Conservation (phyloP, 2,113 vertebrate species). For the Ophiodon elongatus region DNA sequence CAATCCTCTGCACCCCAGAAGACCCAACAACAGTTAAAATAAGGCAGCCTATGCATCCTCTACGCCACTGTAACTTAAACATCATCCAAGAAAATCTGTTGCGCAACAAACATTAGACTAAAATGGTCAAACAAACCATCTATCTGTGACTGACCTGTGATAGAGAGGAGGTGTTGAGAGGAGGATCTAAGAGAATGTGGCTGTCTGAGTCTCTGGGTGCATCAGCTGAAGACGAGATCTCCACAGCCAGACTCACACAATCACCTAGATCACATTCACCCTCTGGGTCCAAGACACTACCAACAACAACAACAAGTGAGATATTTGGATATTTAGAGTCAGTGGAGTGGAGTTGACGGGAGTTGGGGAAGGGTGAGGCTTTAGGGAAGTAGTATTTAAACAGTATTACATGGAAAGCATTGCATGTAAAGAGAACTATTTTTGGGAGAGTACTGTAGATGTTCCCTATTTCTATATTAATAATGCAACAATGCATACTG, state of each 20-base stretch:
- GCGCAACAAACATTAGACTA: background rate
- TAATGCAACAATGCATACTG: background rate
- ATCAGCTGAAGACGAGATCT: conserved; percentile 58
- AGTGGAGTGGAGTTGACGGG: background rate
- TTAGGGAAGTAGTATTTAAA: background rate
- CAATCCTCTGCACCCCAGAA: conserved; percentile 70
- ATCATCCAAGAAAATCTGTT: background rate
- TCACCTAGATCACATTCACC: conserved; percentile 59
- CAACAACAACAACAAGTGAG: conserved; percentile 21
- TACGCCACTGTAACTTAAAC: background rate
- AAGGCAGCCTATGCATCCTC: background rate
- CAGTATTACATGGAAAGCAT: background rate
- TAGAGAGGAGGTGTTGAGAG: conserved; percentile 45
- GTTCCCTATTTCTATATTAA: background rate
- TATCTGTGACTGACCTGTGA: conserved; percentile 67
- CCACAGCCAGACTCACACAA: conserved; percentile 59
- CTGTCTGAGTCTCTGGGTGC: conserved; percentile 31
- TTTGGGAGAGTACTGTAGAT: background rate
- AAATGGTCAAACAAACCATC: background rate
- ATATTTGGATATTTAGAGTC: conserved; percentile 1
- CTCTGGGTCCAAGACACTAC: conserved; percentile 13
- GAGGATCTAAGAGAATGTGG: conserved; percentile 28
- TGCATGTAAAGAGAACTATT: background rate
- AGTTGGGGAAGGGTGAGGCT: background rate
- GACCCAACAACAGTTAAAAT: background rate